Conservation (phyloP, 2,797 vertebrate species). For the Phrynocephalus vlangalii region DNA sequence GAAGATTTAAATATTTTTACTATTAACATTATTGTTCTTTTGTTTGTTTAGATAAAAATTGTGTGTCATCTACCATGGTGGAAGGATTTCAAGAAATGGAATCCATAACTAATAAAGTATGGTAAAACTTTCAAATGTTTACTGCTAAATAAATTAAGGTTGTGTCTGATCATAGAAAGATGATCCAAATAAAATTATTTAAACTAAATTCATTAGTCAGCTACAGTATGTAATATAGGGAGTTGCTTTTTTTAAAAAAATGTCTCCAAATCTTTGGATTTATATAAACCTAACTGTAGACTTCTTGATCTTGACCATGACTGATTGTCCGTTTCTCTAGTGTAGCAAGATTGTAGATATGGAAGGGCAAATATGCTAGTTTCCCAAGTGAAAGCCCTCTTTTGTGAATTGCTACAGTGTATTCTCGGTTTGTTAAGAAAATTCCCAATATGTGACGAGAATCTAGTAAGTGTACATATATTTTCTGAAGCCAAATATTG, state of each 20-base stretch:
- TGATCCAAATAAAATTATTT: neutral
- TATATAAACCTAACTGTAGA: no score
- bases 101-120: conserved; percentile 60
- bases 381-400: neutral
- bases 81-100: conserved; percentile 47
- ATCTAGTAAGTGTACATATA: neutral
- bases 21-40: neutral
- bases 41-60: conserved; percentile 13
- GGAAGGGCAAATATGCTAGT: neutral
- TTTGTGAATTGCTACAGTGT: neutral
- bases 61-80: neutral
- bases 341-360: neutral
- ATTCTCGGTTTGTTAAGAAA: neutral
- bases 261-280: no score
- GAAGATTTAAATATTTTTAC: neutral
- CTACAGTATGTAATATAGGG: neutral
- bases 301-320: neutral
- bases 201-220: neutral
- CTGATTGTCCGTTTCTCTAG: neutral
- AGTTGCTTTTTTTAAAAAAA: neutral
- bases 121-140: neutral
- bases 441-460: neutral
- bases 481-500: neutral
- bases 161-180: neutral
- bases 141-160: conserved; percentile 2